Conservation (phyloP, 2,888 invertebrate species). For the Aspidiotus rigidus region DNA sequence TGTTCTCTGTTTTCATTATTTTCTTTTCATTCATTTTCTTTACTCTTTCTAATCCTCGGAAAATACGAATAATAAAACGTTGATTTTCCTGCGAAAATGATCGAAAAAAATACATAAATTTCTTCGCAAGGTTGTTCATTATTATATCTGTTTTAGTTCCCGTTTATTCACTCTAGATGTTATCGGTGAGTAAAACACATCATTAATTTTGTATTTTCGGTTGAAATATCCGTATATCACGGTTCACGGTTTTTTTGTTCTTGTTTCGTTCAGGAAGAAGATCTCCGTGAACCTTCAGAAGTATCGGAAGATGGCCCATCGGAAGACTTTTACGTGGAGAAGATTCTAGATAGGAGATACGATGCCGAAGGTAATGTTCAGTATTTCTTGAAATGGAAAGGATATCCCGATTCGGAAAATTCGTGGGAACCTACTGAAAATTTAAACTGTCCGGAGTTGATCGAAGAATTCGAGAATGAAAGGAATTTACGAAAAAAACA, state of each 20-base stretch:
- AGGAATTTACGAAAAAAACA: not conserved
- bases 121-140: no score
- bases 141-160: no score
- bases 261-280: not conserved
- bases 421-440: constrained; percentile 93
- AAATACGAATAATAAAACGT: no score
- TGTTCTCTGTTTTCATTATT: no score
- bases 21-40: no score
- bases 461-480: constrained; percentile 56
- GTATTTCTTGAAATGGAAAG: constrained; percentile 33
- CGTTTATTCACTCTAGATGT: no score
- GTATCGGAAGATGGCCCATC: not conserved
- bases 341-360: constrained; percentile 21
- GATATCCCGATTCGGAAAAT: constrained; percentile 57
- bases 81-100: no score
- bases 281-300: not conserved
- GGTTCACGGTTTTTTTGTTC: not conserved
- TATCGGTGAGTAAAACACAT: no score
- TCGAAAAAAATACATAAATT: no score
- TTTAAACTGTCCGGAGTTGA: constrained; percentile 78
- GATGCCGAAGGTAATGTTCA: constrained; percentile 12
- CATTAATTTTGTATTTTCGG: not conserved
- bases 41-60: no score
- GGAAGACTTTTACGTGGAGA: constrained; percentile 26
- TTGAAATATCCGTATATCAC: not conserved